phyloP scores from a whole-genome alignment of 2,113 vertebrate species.

The Anthoscopus minutus region DNA sequence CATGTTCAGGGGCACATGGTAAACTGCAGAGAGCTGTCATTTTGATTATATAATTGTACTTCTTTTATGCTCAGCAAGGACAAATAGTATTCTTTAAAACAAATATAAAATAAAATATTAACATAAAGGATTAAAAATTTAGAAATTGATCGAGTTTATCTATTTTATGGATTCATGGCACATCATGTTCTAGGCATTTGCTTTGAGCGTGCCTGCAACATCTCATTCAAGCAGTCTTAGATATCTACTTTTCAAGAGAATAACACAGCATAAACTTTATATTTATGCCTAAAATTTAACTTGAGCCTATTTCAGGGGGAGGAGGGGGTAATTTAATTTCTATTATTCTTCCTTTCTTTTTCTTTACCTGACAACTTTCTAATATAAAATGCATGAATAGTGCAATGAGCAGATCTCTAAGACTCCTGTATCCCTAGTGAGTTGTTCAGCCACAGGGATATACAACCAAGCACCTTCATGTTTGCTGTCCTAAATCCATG shows the following conservation, averaged over 20 bases:
- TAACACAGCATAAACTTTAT: not conserved
- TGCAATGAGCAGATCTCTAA: not conserved
- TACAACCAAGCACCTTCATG: conserved; percentile 2
- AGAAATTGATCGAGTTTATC: not conserved
- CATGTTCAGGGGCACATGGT: not conserved
- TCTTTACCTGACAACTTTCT: not conserved
- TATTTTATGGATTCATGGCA: not conserved
- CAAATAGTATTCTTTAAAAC: not conserved
- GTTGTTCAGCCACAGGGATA: not conserved
- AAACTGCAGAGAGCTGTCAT: not conserved
- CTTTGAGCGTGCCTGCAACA: not conserved
- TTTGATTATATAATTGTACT: not conserved
- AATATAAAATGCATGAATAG: not conserved
- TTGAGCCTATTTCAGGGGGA: not conserved
- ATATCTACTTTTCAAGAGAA: not conserved
- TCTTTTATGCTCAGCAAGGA: not conserved
- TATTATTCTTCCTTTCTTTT: not conserved
- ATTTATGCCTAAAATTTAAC: not conserved
- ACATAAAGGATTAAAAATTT: not conserved
- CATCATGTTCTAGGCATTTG: not conserved
- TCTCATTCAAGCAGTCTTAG: not conserved
- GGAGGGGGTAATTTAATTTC: not conserved
- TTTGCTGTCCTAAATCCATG: conserved; percentile 59
- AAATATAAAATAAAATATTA: not conserved
- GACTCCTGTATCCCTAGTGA: not conserved